phyloP scores from a whole-genome alignment of 2,888 invertebrate genomes.

The Aphodius sticticus region DNA sequence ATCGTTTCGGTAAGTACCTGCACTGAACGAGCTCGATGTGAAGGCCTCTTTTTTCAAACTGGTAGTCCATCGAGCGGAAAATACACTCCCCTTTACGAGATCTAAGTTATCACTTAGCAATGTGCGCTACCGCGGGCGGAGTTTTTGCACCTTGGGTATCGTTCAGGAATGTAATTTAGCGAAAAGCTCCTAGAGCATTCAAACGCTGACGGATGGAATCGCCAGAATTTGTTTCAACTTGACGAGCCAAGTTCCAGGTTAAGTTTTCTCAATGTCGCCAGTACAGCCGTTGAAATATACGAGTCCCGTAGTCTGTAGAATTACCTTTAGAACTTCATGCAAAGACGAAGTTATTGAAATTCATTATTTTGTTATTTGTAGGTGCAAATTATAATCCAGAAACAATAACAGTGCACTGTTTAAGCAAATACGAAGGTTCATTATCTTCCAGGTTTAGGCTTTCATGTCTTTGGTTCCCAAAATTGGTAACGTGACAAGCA shows the following conservation, averaged over 20 bases:
- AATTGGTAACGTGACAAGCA: no score
- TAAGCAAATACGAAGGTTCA: no score
- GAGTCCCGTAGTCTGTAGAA: not conserved
- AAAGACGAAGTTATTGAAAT: no score
- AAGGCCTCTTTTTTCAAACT: not conserved
- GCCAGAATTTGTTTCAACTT: not conserved
- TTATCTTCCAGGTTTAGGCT: no score
- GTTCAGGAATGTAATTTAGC: not conserved
- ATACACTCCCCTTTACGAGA: not conserved
- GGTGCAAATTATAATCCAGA: no score
- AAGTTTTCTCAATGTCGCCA: not conserved
- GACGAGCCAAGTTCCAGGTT: not conserved
- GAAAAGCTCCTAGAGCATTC: not conserved
- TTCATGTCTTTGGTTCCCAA: no score
- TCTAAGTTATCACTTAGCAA: not conserved
- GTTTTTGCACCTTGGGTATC: not conserved
- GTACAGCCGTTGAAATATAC: not conserved
- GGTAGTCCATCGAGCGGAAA: not conserved
- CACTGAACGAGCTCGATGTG: not conserved
- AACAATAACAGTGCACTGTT: no score
- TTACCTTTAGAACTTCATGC: not conserved
- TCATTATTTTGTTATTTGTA: no score
- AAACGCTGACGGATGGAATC: not conserved
- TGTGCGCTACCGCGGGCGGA: not conserved
- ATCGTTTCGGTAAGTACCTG: not conserved